Percentiles rank a stretch among this genome's conserved stretches.
These are phyloP conservation scores for Trissoscelio sp. DNA, from an alignment of 2,888 invertebrate genomes.

Conservation along the genomic window DNA sequence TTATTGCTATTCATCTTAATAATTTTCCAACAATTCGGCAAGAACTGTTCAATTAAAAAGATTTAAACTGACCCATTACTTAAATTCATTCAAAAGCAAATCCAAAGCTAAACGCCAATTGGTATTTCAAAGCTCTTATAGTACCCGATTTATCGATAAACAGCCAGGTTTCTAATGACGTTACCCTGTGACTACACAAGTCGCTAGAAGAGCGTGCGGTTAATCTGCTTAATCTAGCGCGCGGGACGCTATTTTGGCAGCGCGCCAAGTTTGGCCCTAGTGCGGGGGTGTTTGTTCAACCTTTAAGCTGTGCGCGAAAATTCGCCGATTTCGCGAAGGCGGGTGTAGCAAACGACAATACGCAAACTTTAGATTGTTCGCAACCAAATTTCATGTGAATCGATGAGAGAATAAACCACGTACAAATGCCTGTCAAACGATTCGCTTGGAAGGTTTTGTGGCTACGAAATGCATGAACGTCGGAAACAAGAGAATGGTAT, in stretches of 20 bases:
- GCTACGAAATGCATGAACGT: slow-evolving; percentile 42
- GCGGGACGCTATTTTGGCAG: slow-evolving; percentile 72
- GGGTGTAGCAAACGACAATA: slow-evolving; percentile 61
- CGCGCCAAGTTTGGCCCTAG: slow-evolving; percentile 51
- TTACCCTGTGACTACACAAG: slow-evolving; percentile 40
- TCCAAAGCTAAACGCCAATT: slow-evolving; percentile 16
- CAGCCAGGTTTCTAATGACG: slow-evolving; percentile 66
- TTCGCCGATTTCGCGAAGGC: slow-evolving; percentile 50
- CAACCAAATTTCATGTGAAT: slow-evolving; percentile 65
- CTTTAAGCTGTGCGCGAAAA: slow-evolving; percentile 52
- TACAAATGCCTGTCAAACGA: slow-evolving; percentile 42
- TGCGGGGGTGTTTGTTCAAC: slow-evolving; percentile 45
- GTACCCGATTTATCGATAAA: slow-evolving; percentile 69
- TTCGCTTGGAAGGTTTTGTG: slow-evolving; percentile 41
- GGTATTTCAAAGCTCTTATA: slow-evolving; percentile 57
- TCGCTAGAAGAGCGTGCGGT: slow-evolving; percentile 68
- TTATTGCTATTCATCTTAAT: too few species aligned
- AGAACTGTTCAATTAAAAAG: too few species aligned
- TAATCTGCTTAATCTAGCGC: slow-evolving; percentile 75
- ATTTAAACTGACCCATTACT: too few species aligned
- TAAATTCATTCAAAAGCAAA: slow-evolving; percentile 29
- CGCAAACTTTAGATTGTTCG: slow-evolving; percentile 68
- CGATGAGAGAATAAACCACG: slow-evolving; percentile 68
- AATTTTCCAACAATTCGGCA: too few species aligned
- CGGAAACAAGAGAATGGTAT: slow-evolving; percentile 16